Percentiles rank a stretch among this genome's conserved stretches.
These are phyloP conservation scores for Lycocerus yunnanus DNA, from an alignment of 2,888 invertebrate species.

Conservation along the genomic window DNA sequence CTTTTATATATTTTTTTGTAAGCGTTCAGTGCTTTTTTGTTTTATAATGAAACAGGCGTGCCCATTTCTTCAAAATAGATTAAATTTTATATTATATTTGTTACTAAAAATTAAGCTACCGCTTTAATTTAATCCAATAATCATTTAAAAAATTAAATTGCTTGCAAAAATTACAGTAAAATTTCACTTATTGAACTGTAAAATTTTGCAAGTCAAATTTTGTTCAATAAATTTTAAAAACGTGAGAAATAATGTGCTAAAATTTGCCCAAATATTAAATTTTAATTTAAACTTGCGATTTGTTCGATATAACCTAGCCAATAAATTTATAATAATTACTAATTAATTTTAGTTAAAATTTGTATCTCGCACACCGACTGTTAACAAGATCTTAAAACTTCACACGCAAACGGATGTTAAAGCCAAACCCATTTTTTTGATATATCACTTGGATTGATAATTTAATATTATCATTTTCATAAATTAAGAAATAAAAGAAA, in stretches of 20 bases:
- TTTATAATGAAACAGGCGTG: conserved; percentile 34
- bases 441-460: conserved; percentile 42
- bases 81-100: conserved; percentile 17
- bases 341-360: conserved; percentile 23
- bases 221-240: not conserved
- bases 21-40: conserved; percentile 36
- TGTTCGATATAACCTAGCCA: not conserved
- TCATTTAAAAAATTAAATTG: no score
- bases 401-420: conserved; percentile 33
- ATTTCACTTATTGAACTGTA: not conserved
- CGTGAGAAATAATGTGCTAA: not conserved
- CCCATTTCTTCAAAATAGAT: conserved; percentile 19
- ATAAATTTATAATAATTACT: not conserved
- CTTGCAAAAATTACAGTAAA: not conserved
- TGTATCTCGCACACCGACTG: conserved; percentile 15
- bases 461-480: conserved; percentile 35
- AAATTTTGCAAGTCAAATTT: not conserved
- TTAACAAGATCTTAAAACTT: conserved; percentile 24
- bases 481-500: conserved; percentile 37
- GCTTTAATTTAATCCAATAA: not conserved
- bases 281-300: not conserved
- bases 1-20: conserved; percentile 27
- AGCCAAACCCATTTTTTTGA: conserved; percentile 38
- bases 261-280: not conserved
- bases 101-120: not conserved